These are phyloP conservation scores for Andrena bucephala DNA, from an alignment of 2,888 invertebrate species.

Conservation along the genomic window DNA sequence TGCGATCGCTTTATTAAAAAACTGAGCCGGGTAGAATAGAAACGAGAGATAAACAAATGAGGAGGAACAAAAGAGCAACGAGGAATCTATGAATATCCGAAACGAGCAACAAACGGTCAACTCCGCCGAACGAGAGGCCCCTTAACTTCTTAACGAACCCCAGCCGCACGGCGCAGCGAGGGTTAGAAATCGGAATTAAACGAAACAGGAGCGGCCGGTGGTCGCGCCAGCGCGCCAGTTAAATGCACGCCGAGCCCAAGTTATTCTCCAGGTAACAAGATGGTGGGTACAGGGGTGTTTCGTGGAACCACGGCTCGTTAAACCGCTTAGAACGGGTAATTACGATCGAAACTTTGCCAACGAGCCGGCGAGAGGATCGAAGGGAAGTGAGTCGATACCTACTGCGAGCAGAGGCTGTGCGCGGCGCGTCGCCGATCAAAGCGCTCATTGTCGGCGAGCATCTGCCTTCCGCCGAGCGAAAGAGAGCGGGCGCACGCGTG, in stretches of 20 bases:
- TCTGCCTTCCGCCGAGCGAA: conserved; percentile 14
- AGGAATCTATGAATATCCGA: conserved; percentile 4
- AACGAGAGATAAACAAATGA: background rate
- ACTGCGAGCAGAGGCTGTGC: conserved; percentile 25
- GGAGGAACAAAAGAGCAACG: background rate
- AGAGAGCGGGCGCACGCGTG: conserved; percentile 1
- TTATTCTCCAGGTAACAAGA: conserved; percentile 59
- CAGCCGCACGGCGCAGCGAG: background rate
- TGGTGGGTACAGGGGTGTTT: conserved; percentile 60
- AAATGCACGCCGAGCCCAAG: conserved; percentile 51
- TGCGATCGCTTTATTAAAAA: background rate
- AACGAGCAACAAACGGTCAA: conserved; percentile 5
- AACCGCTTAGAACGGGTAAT: conserved; percentile 71
- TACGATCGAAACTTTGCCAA: conserved; percentile 71
- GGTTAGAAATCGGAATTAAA: conserved; percentile 52
- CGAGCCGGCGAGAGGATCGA: conserved; percentile 56
- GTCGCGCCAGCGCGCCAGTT: conserved; percentile 34
- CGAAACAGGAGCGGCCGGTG: conserved; percentile 25
- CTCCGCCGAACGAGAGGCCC: background rate
- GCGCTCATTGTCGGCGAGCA: conserved; percentile 27
- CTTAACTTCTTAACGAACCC: conserved; percentile 20
- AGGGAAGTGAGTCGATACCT: conserved; percentile 31
- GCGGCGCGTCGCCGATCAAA: background rate
- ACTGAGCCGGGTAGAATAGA: background rate
- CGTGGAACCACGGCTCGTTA: conserved; percentile 66